Base-by-base conservation (phyloP, 2,797 vertebrate genomes). In the Syngnathus acus region DNA sequence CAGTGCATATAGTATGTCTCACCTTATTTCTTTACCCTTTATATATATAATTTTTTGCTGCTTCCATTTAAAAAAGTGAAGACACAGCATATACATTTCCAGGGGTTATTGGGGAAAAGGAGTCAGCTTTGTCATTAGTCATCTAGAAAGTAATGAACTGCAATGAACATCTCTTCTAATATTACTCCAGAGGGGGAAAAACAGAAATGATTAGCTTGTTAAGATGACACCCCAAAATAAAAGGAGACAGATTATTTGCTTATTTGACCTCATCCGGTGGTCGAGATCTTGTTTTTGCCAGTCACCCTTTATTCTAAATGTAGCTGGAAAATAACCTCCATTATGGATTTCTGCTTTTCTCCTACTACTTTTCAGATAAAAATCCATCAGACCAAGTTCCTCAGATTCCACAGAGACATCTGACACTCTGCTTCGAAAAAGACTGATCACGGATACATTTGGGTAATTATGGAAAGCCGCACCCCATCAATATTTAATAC, bases 401-500 rank as follows among this genome's bases (percentile, higher is more conserved):
- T 90, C 74, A 64, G 83, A 72, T 71, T 82, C 72, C 79, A 78
- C 78, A 85, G 76, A 69, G 78, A 85, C 86, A 85, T 69, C 61
- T 72, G 87, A 80, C 74, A 67, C 64, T 72, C 69, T 72, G 75
- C 84, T 80, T 74, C 69, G 77, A 79, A 84, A 78, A 73, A 86
- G 86, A 87, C 67, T 87, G 81, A 88, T 89, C 82, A 83, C 75
- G 51, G 60, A 53, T 76, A 81, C 63, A 3, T 82, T 83, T 84
- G 79, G 74, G 81, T 82, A 79, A 82, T 82, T 78, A 84, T 82
- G 86, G 78, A 78, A 82, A 85, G 69, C 77, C 67, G 82, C 73
- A 57, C 68, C 65, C 66, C 62, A 82, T 89, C 67, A 87, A 90
- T 89, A 88, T 88, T 87, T 87, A 82, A 90, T 84, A 65, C 72